These are phyloP conservation scores for Misgurnus anguillicaudatus DNA, from an alignment of 2,113 vertebrate genomes.

Conservation along the genomic window DNA sequence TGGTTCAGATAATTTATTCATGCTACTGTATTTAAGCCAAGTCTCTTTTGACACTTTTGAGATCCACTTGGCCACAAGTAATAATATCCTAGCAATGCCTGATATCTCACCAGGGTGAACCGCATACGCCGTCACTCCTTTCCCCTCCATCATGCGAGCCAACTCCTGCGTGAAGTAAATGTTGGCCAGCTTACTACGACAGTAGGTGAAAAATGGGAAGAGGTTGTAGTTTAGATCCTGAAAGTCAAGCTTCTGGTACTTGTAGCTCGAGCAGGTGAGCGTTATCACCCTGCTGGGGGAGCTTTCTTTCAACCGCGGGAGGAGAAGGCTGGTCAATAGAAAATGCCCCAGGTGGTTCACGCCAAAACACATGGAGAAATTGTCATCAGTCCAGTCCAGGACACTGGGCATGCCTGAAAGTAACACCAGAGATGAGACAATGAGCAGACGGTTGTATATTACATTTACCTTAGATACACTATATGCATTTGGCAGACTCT, in stretches of 20 bases:
- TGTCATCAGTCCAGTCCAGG: conserved; percentile 78
- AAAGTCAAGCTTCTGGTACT: conserved; percentile 79
- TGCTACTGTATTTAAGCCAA: too few species aligned
- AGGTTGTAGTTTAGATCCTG: conserved; percentile 81
- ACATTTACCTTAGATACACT: too few species aligned
- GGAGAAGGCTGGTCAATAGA: conserved; percentile 77
- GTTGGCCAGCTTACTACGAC: conserved; percentile 81
- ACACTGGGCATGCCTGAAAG: conserved; percentile 73
- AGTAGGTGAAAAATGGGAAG: conserved; percentile 79
- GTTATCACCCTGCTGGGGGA: conserved; percentile 76
- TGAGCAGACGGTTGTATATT: background rate
- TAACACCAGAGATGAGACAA: background rate
- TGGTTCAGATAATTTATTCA: too few species aligned
- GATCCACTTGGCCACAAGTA: too few species aligned
- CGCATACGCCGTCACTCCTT: conserved; percentile 72
- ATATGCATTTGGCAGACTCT: too few species aligned
- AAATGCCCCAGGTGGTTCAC: conserved; percentile 82
- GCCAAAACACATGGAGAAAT: conserved; percentile 80
- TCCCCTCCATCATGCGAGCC: conserved; percentile 68
- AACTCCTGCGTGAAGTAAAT: conserved; percentile 81
- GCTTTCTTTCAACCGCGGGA: conserved; percentile 73
- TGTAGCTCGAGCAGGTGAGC: conserved; percentile 78
- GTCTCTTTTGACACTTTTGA: too few species aligned
- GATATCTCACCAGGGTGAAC: conserved; percentile 74
- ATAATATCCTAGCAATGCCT: too few species aligned